phyloP scores from a whole-genome alignment of 1,140 invertebrate genomes.

The Panagrolaimus sp. region DNA sequence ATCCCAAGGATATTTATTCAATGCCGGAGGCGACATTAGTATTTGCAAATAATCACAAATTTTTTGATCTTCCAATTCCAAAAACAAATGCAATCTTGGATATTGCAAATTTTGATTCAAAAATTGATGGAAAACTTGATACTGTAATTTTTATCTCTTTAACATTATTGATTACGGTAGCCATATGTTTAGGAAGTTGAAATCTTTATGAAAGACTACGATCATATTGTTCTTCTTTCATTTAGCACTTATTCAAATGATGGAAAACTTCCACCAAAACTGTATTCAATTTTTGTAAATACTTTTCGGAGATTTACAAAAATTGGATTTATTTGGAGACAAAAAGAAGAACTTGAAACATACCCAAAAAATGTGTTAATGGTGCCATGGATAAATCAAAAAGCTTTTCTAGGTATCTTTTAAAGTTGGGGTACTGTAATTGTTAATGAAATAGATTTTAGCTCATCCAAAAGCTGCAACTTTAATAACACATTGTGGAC shows the following conservation, averaged over 20 bases:
- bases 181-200: slow-evolving; percentile 1
- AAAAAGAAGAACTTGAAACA: not conserved
- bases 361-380: not conserved
- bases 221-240: not conserved
- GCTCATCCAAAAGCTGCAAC: not conserved
- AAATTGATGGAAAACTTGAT: not conserved
- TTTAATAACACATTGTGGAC: not conserved
- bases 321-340: slow-evolving; percentile 5
- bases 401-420: not conserved
- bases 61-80: not conserved
- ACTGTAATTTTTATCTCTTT: not conserved
- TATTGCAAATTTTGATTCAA: not conserved
- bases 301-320: not conserved
- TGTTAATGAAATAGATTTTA: not conserved
- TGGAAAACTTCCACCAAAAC: not conserved
- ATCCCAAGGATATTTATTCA: not conserved
- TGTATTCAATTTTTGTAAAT: not conserved
- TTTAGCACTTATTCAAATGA: slow-evolving; percentile 2
- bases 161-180: not conserved
- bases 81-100: not conserved
- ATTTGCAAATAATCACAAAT: not conserved
- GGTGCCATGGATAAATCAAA: slow-evolving; percentile 3
- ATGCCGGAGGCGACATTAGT: not conserved
- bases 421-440: not conserved
- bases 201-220: slow-evolving; percentile 1